Evolutionary conservation across 1,140 invertebrate species (phyloP), one percentile per base, ranked within the genome.

Genomic region (Drosophila setifemur): DNA sequence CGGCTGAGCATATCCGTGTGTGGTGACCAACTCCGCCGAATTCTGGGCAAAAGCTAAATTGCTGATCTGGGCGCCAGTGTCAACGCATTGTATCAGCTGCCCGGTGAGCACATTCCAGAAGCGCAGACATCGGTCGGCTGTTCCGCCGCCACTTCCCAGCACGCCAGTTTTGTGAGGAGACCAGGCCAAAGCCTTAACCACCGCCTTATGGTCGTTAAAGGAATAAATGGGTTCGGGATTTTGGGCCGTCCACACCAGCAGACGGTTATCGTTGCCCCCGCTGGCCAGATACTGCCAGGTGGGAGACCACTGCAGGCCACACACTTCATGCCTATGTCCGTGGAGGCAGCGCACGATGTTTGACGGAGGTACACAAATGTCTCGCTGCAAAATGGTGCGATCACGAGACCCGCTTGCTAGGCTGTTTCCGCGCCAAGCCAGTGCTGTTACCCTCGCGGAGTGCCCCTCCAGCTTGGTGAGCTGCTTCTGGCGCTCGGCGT

Each of bases 71-170:
- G 96, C 98, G 11, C 97, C 97, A 4, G 98, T 99, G 89, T 99
- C 98, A 9, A 99, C 96, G 90, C 96, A 98, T 90, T 99, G 98
- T 95, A 99, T 97, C 1, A 98, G 97, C 91, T 99, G 98, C 3
- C 96, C 97, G 4, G 98, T 99, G 12, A 99, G 91, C 0, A 98
- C 99, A 91, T 99, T 99, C 98, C 98, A 99, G 91, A 99, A 99
- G 2, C 98, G 93, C 40, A 99, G 97, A 90, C 95, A 97, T n/a
- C 97, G 92, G 91, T 99, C 98, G 1, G 98, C 98, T 0, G 98
- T 99, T n/a, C 98, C 98, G 19, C 98, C 98, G 18, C 98, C 98
- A 53, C 96, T 98, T 0, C 98, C 98, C 23, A 99, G 92, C 19
- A 99, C 91, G 0, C 98, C 98, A 91, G 99, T 98, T 91, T 99